A percentile compares a stretch with the other conserved stretches of the same genome.
Evolutionary conservation across 2,888 invertebrate species (phyloP).

Genomic region (Trissolcus japonicus): DNA sequence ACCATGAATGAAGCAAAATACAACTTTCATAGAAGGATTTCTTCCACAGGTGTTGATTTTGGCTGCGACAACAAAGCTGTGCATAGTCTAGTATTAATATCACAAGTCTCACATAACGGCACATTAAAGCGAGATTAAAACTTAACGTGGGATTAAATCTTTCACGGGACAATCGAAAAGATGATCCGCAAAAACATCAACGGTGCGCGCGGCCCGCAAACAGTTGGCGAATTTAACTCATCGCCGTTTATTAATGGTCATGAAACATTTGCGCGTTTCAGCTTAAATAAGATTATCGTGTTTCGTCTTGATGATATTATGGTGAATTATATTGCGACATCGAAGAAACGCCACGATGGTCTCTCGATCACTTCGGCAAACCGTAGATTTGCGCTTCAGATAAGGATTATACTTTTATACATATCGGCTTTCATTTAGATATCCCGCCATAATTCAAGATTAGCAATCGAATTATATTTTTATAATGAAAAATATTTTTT

Average conservation of each 20-base stretch:
- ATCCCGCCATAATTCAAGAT: too few relatives aligned
- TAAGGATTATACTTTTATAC: too few relatives aligned
- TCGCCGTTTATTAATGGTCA: constrained; percentile 19
- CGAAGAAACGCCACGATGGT: too few relatives aligned
- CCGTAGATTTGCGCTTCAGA: not conserved
- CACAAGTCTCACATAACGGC: not conserved
- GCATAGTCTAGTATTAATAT: constrained; percentile 14
- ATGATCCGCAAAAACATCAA: constrained; percentile 43
- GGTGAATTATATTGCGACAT: too few relatives aligned
- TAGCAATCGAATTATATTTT: too few relatives aligned
- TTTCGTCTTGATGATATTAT: constrained; percentile 13
- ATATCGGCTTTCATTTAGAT: too few relatives aligned
- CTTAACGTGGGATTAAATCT: constrained; percentile 29
- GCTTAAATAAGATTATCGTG: constrained; percentile 22
- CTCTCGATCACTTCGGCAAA: constrained; percentile 1
- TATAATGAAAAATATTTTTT: too few relatives aligned
- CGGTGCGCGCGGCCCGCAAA: constrained; percentile 26
- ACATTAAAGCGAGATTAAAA: constrained; percentile 30
- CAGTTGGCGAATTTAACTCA: constrained; percentile 31
- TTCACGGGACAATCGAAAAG: constrained; percentile 9
- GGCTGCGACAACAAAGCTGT: not conserved
- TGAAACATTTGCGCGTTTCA: constrained; percentile 12
- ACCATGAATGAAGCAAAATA: not conserved
- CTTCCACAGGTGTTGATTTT: not conserved
- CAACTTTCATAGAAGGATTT: constrained; percentile 10